These are phyloP conservation scores for Paramormyrops hopkinsi DNA, from an alignment of 2,797 vertebrate genomes.

Conservation along the genomic window DNA sequence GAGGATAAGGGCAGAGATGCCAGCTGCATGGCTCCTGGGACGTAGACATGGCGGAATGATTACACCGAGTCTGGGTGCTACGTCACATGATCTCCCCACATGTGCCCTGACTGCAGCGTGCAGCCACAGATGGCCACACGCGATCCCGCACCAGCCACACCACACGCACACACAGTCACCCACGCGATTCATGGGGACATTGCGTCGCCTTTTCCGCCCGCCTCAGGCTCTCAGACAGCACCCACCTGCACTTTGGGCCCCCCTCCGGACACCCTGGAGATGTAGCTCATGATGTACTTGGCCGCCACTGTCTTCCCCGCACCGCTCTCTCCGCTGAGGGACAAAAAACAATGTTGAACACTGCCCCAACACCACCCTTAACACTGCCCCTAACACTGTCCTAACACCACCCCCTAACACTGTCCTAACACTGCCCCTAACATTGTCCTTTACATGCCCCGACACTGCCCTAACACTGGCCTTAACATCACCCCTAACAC, in stretches of 20 bases:
- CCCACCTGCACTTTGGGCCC: conserved; percentile 90
- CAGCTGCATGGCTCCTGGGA: not conserved
- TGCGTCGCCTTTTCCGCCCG: not conserved
- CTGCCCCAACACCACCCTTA: not conserved
- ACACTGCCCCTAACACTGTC: not conserved
- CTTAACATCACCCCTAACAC: not conserved
- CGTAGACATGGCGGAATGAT: not conserved
- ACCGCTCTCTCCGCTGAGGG: conserved; percentile 85
- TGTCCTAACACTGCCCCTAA: not conserved
- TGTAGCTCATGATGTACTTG: conserved; percentile 95
- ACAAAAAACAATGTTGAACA: not conserved
- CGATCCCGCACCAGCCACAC: not conserved
- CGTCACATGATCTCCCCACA: not conserved
- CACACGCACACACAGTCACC: not conserved
- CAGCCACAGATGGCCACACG: not conserved
- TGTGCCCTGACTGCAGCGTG: not conserved
- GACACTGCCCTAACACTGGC: not conserved
- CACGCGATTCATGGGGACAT: not conserved
- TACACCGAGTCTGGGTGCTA: not conserved
- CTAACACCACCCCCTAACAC: not conserved
- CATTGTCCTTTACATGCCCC: not conserved
- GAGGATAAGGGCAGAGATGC: conserved; percentile 20
- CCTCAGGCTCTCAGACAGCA: not conserved
- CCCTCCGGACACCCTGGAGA: conserved; percentile 91
- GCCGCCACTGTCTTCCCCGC: conserved; percentile 96